Evolutionary conservation across 23 tunicate genomes (phyloP).

Genomic region (Phallusia fumigata): DNA sequence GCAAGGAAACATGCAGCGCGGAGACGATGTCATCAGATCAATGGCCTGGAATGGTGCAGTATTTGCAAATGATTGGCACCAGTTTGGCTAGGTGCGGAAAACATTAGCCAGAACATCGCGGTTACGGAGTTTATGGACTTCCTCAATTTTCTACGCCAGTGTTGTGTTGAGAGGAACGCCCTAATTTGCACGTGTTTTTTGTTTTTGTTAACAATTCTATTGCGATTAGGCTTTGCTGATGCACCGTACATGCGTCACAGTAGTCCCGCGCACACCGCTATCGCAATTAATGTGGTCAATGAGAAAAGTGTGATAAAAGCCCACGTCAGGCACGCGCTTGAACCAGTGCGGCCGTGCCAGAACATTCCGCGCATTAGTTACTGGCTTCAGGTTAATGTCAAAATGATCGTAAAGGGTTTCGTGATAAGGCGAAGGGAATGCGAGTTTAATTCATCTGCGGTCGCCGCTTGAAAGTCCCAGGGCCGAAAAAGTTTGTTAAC

Average conservation of each 20-base stretch:
- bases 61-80: too few relatives aligned
- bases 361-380: background rate
- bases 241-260: background rate
- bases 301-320: conserved; percentile 6
- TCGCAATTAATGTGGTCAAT: background rate
- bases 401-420: background rate
- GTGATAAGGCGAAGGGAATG: background rate
- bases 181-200: background rate
- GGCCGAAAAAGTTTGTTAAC: too few relatives aligned
- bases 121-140: too few relatives aligned
- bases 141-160: too few relatives aligned
- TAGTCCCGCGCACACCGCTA: background rate
- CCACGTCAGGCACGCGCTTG: background rate
- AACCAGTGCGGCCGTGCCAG: background rate
- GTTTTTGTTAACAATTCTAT: background rate
- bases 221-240: background rate
- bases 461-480: too few relatives aligned
- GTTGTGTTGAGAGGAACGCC: too few relatives aligned
- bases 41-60: background rate
- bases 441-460: background rate
- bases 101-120: too few relatives aligned
- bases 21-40: background rate
- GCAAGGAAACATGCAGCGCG: background rate
- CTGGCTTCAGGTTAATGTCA: background rate
- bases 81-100: too few relatives aligned